phyloP scores from a whole-genome alignment of 2,113 vertebrate species.

The Malurus cyaneus region DNA sequence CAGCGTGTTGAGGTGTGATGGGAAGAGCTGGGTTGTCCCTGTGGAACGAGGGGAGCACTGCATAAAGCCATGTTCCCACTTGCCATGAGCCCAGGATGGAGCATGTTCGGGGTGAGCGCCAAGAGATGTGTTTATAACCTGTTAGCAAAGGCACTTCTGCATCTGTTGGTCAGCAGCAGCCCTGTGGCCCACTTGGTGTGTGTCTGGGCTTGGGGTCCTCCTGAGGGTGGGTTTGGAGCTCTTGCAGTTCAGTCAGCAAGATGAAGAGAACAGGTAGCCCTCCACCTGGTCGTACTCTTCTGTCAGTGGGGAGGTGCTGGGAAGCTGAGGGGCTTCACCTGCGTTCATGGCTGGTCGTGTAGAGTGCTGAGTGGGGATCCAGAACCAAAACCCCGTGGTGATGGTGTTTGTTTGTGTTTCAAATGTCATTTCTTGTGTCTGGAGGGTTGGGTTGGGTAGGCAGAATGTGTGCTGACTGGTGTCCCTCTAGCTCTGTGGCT shows the following conservation, averaged over 20 bases:
- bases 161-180: not conserved
- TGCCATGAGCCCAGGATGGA: not conserved
- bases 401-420: not conserved
- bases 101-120: not conserved
- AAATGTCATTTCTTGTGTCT: not conserved
- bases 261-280: not conserved
- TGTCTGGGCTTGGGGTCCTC: not conserved
- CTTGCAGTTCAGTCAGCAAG: not conserved
- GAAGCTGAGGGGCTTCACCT: not conserved
- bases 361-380: not conserved
- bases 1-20: not conserved
- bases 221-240: not conserved
- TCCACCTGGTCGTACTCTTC: not conserved
- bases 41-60: rapidly evolving
- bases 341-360: rapidly evolving
- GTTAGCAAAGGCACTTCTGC: not conserved
- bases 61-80: rapidly evolving
- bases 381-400: not conserved
- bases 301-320: rapidly evolving
- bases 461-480: not conserved
- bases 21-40: not conserved
- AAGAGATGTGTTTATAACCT: not conserved
- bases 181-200: rapidly evolving
- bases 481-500: not conserved
- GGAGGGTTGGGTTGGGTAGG: not conserved